phyloP scores from a whole-genome alignment of 2,888 invertebrate species.

The Tipula lateralis region DNA sequence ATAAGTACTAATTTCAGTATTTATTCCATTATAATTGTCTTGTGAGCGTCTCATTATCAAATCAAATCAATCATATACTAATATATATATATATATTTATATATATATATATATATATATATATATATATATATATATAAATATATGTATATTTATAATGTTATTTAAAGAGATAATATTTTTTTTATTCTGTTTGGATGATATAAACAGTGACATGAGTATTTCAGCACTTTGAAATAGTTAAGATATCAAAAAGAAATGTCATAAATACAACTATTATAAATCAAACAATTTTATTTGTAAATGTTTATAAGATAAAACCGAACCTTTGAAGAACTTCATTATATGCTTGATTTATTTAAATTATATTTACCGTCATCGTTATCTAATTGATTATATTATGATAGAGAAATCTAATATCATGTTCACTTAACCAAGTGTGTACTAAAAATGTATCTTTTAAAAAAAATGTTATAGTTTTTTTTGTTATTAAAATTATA shows the following conservation, averaged over 20 bases:
- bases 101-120: no score
- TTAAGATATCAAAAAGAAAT: neutral
- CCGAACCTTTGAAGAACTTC: neutral
- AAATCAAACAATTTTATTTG: neutral
- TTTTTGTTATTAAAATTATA: neutral
- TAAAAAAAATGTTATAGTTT: neutral
- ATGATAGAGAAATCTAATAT: neutral
- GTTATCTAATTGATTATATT: neutral
- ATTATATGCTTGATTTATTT: neutral
- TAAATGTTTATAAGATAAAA: neutral
- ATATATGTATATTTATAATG: no score
- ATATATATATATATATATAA: no score
- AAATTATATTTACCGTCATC: neutral
- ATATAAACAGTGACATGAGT: no score
- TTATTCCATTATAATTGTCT: no score
- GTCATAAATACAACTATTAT: neutral
- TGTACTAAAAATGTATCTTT: neutral
- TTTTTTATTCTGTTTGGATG: no score
- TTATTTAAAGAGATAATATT: no score
- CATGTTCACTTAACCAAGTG: neutral
- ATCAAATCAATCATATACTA: no score
- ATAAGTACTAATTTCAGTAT: no score
- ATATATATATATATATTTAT: no score
- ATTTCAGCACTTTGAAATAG: neutral
- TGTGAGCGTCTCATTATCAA: no score